Evolutionary conservation across 2,797 vertebrate species (phyloP).

Genomic region (Anolis apletophallus): DNA sequence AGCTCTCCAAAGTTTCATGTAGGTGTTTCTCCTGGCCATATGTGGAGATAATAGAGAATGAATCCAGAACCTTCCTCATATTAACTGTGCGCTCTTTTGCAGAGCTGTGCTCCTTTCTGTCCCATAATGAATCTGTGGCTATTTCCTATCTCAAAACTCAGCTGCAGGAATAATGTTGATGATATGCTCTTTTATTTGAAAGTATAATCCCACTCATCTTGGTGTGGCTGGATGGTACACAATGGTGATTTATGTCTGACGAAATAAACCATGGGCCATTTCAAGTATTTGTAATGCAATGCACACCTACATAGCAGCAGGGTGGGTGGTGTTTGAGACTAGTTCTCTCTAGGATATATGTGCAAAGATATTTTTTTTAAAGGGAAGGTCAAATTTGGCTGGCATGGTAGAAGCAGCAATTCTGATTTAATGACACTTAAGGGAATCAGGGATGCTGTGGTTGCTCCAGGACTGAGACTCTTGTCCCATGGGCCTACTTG

Average conservation of each 20-base stretch:
- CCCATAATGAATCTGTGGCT: not conserved
- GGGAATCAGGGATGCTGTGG: not conserved
- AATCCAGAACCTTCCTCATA: too few species aligned
- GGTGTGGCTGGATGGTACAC: not conserved
- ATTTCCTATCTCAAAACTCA: not conserved
- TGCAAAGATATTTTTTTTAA: not conserved
- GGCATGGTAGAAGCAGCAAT: too few species aligned
- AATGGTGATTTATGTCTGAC: too few species aligned
- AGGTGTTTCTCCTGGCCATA: not conserved
- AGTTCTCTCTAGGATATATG: not conserved
- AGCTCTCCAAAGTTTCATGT: too few species aligned
- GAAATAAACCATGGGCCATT: not conserved
- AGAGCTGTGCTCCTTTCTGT: not conserved
- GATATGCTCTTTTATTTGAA: not conserved
- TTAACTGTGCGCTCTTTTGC: too few species aligned
- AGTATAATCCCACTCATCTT: not conserved
- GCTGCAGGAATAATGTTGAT: not conserved
- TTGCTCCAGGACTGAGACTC: not conserved
- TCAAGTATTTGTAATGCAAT: not conserved
- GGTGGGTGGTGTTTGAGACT: not conserved
- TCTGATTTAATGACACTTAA: not conserved
- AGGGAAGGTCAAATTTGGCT: not conserved
- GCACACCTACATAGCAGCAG: not conserved
- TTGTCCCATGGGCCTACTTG: not conserved
- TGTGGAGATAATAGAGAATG: not conserved